Percentiles rank a stretch among this genome's conserved stretches.
Conservation (phyloP, 2,797 vertebrate species). For the Enteromius treurensis region DNA sequence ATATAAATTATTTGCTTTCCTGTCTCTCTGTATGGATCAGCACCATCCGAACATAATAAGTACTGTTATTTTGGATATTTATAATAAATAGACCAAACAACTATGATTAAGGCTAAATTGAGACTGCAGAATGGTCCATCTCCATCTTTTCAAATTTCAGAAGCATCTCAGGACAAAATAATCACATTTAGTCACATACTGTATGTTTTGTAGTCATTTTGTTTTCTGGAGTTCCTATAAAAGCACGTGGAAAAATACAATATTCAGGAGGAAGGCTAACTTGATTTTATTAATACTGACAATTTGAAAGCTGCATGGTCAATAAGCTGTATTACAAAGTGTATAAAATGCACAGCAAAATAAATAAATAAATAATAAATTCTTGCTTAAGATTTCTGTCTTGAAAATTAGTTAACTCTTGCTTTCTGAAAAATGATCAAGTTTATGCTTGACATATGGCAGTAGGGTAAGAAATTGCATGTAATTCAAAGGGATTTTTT, state of each 20-base stretch:
- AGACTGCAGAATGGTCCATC: neutral
- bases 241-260: neutral
- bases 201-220: neutral
- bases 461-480: too few species aligned
- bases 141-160: neutral
- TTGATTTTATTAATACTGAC: neutral
- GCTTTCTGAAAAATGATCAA: neutral
- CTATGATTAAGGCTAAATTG: slow-evolving; percentile 7
- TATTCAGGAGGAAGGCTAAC: neutral
- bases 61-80: neutral
- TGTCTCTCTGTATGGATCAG: neutral
- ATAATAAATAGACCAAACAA: slow-evolving; percentile 4
- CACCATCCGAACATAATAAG: neutral
- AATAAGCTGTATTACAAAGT: neutral
- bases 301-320: neutral
- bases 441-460: too few species aligned
- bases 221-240: neutral
- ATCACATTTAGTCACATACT: neutral
- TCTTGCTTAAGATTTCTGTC: neutral
- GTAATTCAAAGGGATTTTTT: neutral
- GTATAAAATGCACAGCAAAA: neutral
- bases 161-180: neutral
- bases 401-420: neutral
- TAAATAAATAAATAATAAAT: neutral
- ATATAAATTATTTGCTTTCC: neutral